Conservation (phyloP, 2,888 invertebrate species). For the Notocelia uddmanniana region DNA sequence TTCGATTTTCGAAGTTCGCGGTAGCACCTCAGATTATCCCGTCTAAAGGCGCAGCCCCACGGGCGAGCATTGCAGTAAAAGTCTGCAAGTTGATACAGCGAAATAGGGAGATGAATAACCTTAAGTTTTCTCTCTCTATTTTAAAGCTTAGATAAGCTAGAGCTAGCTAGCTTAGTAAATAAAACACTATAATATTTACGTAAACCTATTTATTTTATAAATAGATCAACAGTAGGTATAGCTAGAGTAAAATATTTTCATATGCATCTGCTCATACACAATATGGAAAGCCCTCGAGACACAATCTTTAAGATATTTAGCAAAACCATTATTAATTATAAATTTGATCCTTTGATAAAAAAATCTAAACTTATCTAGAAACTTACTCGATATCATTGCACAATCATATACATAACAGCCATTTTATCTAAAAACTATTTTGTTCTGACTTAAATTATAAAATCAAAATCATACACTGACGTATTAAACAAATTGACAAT, state of each 20-base stretch:
- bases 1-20: too few relatives aligned
- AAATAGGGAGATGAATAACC: too few relatives aligned
- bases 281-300: conserved; percentile 21
- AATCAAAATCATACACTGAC: neutral
- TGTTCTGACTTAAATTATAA: conserved; percentile 10
- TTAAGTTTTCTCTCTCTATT: too few relatives aligned
- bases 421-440: conserved; percentile 21
- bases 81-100: too few relatives aligned
- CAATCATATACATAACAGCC: conserved; percentile 33
- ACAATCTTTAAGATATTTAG: conserved; percentile 10
- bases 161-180: too few relatives aligned
- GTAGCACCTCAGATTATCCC: too few relatives aligned
- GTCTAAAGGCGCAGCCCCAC: too few relatives aligned
- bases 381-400: conserved; percentile 20
- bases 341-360: neutral
- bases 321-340: conserved; percentile 6
- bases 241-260: conserved; percentile 55
- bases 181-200: conserved; percentile 19
- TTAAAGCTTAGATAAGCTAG: too few relatives aligned
- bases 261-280: conserved; percentile 17
- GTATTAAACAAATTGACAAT: too few relatives aligned
- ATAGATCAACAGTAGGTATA: conserved; percentile 61
- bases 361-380: conserved; percentile 4
- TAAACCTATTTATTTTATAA: conserved; percentile 35
- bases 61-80: too few relatives aligned